phyloP scores from a whole-genome alignment of 1,140 invertebrate species.

The Octopus sinensis region DNA sequence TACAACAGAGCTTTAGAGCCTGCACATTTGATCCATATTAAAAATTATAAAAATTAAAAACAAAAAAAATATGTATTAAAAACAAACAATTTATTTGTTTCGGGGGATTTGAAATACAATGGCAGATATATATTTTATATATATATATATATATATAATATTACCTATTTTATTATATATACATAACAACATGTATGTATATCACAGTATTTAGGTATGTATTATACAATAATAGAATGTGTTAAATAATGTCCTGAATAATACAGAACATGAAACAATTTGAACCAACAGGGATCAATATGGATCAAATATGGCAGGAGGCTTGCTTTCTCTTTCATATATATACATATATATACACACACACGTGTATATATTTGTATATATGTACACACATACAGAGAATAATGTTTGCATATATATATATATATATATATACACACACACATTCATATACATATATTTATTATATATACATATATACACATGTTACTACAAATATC shows the following conservation, averaged over 20 bases:
- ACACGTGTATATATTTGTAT: not conserved
- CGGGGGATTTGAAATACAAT: too few relatives aligned
- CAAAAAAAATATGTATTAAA: too few relatives aligned
- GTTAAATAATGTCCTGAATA: conserved; percentile 10
- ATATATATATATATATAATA: too few relatives aligned
- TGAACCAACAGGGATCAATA: conserved; percentile 31
- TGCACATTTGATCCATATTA: conserved; percentile 11
- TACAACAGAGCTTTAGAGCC: not conserved
- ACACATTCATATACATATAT: not conserved
- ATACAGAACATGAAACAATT: conserved; percentile 9
- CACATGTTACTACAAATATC: not conserved
- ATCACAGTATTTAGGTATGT: not conserved
- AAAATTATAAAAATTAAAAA: not conserved
- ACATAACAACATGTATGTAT: conserved; percentile 1
- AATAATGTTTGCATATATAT: not conserved
- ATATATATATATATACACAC: not conserved
- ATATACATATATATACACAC: not conserved
- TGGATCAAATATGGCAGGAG: conserved; percentile 29
- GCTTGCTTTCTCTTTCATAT: not conserved
- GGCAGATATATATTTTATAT: too few relatives aligned
- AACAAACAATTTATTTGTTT: too few relatives aligned
- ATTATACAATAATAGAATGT: conserved; percentile 2
- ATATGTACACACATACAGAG: not conserved
- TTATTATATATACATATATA: not conserved
- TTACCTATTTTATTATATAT: not conserved